Conservation (phyloP, 2,113 vertebrate species). For the Alexandromys fortis region DNA sequence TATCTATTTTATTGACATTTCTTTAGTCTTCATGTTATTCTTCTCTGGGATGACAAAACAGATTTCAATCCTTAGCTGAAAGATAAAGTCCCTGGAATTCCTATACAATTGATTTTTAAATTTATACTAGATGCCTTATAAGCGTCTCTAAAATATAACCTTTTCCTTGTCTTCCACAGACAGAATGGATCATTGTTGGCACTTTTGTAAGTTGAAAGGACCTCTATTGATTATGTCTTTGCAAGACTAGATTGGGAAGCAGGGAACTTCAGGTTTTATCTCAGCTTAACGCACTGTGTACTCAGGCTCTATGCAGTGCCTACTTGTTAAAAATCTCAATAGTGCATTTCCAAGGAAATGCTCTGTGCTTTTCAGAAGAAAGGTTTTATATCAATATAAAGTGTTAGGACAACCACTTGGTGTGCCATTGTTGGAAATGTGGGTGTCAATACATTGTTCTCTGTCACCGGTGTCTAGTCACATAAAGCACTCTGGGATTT, state of each 20-base stretch:
- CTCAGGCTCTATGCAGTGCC: neutral
- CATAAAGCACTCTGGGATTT: slow-evolving; percentile 78
- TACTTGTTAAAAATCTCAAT: slow-evolving; percentile 60
- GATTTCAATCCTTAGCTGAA: slow-evolving; percentile 33
- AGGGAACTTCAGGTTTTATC: slow-evolving; percentile 56
- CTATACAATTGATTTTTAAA: slow-evolving; percentile 66
- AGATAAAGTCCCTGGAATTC: slow-evolving; percentile 56
- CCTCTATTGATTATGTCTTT: slow-evolving; percentile 48
- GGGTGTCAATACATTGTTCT: slow-evolving; percentile 71
- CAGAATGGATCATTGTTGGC: slow-evolving; percentile 44
- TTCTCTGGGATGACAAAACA: slow-evolving; percentile 34
- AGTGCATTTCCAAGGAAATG: slow-evolving; percentile 58
- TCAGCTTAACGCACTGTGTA: slow-evolving; percentile 32
- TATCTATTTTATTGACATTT: slow-evolving; percentile 47
- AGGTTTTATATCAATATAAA: slow-evolving; percentile 65
- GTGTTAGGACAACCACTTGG: slow-evolving; percentile 64
- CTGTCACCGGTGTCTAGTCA: slow-evolving; percentile 75
- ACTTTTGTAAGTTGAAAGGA: slow-evolving; percentile 61
- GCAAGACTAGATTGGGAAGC: slow-evolving; percentile 63
- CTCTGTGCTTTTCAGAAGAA: slow-evolving; percentile 66
- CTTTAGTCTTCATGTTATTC: neutral
- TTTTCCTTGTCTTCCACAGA: slow-evolving; percentile 44
- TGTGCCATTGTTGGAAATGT: slow-evolving; percentile 75
- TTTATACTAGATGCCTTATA: slow-evolving; percentile 45
- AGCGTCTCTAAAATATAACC: slow-evolving; percentile 62